These are phyloP conservation scores for Phalanger gymnotis DNA, from an alignment of 2,797 vertebrate species.

Conservation along the genomic window DNA sequence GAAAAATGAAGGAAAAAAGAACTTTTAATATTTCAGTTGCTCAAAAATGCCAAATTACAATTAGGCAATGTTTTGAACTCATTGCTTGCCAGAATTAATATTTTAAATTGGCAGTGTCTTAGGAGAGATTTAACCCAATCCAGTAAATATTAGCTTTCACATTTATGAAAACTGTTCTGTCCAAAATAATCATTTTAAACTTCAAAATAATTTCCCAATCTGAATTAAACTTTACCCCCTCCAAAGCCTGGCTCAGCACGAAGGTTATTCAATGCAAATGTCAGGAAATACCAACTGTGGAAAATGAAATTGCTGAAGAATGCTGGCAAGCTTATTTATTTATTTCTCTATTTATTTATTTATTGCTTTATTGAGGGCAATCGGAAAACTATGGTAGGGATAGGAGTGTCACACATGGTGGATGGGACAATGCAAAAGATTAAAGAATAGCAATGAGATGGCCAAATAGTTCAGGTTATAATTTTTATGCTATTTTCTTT, in stretches of 20 bases:
- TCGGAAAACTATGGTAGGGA: slow-evolving; percentile 13
- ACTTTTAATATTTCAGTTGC: slow-evolving; percentile 47
- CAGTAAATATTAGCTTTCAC: slow-evolving; percentile 72
- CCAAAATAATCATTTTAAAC: slow-evolving; percentile 63
- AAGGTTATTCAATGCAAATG: slow-evolving; percentile 52
- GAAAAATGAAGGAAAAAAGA: not conserved
- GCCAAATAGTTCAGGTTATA: not conserved
- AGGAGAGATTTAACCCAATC: slow-evolving; percentile 48
- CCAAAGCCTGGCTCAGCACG: slow-evolving; percentile 57
- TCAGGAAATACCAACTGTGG: slow-evolving; percentile 51
- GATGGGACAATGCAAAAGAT: not conserved
- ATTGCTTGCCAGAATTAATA: slow-evolving; percentile 59
- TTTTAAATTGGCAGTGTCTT: slow-evolving; percentile 55
- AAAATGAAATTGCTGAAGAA: slow-evolving; percentile 14
- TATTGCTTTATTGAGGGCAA: slow-evolving; percentile 54
- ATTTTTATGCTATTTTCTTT: not conserved
- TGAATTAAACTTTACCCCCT: slow-evolving; percentile 44
- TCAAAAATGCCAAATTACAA: slow-evolving; percentile 52
- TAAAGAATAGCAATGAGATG: not conserved
- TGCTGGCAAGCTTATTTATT: slow-evolving; percentile 14
- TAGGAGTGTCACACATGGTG: not conserved
- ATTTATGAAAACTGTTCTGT: slow-evolving; percentile 67
- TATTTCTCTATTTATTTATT: slow-evolving; percentile 9
- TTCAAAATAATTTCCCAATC: slow-evolving; percentile 45
- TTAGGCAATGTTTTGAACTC: slow-evolving; percentile 46